A percentile compares a stretch with the other conserved stretches of the same genome.
Conservation (phyloP, 2,113 vertebrate genomes). For the Ranitomeya variabilis region DNA sequence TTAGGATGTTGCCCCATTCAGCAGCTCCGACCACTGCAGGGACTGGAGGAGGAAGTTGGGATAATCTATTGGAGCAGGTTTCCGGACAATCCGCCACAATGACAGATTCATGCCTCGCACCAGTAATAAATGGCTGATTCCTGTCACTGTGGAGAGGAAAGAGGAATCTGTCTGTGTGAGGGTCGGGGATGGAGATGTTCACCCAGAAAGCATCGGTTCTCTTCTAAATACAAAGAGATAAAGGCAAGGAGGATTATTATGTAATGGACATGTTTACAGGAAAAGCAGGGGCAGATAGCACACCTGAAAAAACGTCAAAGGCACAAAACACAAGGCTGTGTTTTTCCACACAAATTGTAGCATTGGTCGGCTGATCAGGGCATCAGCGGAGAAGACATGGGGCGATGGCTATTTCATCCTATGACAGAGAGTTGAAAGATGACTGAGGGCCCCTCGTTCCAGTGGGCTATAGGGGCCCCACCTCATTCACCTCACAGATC, state of each 20-base stretch:
- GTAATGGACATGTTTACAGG: no score
- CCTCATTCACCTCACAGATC: no score
- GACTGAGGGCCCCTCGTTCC: no score
- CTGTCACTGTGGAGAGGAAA: conserved; percentile 62
- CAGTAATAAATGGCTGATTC: conserved; percentile 76
- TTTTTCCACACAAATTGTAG: no score
- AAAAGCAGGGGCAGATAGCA: no score
- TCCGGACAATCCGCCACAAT: conserved; percentile 72
- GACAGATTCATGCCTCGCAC: conserved; percentile 62
- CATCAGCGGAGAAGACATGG: no score
- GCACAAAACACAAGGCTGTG: no score
- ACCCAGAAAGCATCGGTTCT: background rate
- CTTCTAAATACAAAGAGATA: background rate
- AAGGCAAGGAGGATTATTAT: background rate
- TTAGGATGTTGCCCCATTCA: conserved; percentile 58
- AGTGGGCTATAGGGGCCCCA: no score
- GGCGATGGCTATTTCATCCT: no score
- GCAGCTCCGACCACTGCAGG: conserved; percentile 62
- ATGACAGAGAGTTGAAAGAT: no score
- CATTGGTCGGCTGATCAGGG: no score
- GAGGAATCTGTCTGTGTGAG: conserved; percentile 14
- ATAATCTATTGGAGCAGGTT: conserved; percentile 81
- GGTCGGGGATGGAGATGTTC: background rate
- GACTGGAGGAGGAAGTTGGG: conserved; percentile 58
- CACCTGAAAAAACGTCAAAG: no score